A percentile compares a stretch with the other conserved stretches of the same genome.
These are phyloP conservation scores for Harpalus rubripes DNA, from an alignment of 2,888 invertebrate species.

Conservation along the genomic window DNA sequence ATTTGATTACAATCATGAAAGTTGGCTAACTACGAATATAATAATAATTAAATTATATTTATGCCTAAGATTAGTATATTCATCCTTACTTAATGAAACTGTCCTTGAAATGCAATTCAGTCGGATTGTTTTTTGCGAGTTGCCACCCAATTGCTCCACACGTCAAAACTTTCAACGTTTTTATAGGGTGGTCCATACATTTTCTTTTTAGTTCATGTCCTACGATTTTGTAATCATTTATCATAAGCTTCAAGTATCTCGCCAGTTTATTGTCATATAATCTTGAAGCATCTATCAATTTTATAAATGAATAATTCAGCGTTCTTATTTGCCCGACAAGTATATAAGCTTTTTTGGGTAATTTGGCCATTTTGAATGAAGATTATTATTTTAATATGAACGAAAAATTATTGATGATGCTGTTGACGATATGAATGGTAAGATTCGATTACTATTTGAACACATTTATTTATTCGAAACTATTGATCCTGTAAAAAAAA, in stretches of 20 bases:
- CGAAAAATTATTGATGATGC: no score
- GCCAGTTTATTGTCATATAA: background rate
- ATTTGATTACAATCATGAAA: no score
- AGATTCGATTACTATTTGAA: no score
- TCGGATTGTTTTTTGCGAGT: background rate
- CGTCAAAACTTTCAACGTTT: background rate
- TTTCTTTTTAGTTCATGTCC: background rate
- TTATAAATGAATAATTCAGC: background rate
- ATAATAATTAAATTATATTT: background rate
- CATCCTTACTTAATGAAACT: background rate
- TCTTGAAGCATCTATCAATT: background rate
- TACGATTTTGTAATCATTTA: background rate
- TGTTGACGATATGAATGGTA: no score
- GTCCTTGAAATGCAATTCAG: background rate
- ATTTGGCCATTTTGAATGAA: background rate
- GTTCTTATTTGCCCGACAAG: background rate
- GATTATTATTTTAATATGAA: no score
- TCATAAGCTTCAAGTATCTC: background rate
- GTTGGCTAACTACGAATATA: background rate
- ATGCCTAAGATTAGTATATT: no score
- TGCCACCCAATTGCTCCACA: background rate
- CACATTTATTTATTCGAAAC: no score
- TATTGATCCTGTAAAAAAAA: no score
- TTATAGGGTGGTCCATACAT: background rate
- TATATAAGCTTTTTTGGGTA: background rate